Conservation (phyloP, 2,888 invertebrate genomes). For the Pristionchus maxplancki region DNA sequence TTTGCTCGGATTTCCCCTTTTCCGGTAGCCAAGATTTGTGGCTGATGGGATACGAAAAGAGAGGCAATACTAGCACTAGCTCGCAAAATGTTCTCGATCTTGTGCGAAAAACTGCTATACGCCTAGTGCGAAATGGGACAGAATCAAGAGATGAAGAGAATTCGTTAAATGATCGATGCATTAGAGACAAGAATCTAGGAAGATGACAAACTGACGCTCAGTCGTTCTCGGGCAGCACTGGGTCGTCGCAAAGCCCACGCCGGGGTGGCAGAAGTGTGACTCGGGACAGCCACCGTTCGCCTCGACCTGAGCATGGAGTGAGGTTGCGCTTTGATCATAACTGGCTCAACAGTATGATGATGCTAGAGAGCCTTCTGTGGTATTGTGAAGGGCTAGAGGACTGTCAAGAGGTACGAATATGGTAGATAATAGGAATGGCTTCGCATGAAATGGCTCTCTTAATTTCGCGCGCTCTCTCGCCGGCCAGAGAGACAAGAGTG, state of each 20-base stretch:
- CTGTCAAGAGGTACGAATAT: too few species aligned
- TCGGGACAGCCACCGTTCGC: slow-evolving; percentile 51
- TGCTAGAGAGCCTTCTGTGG: too few species aligned
- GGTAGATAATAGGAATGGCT: too few species aligned
- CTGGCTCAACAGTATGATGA: too few species aligned
- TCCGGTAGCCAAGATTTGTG: neutral
- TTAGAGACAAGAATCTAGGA: neutral
- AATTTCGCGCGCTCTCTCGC: too few species aligned
- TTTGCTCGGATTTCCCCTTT: neutral
- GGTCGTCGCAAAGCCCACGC: slow-evolving; percentile 67
- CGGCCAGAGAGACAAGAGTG: neutral
- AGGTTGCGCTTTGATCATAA: too few species aligned
- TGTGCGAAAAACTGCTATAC: neutral
- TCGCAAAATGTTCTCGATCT: neutral
- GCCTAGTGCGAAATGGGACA: neutral
- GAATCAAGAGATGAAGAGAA: too few species aligned
- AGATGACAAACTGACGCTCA: slow-evolving; percentile 29
- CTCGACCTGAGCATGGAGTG: too few species aligned
- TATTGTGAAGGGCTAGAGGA: too few species aligned
- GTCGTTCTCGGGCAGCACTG: slow-evolving; percentile 71
- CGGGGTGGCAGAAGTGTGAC: slow-evolving; percentile 74
- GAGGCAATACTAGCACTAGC: too few species aligned
- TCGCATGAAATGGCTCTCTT: too few species aligned
- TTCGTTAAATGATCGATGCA: too few species aligned
- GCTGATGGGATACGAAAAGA: neutral